Base-by-base conservation (phyloP, 1,140 invertebrate species). In the Leucophenga varia region DNA sequence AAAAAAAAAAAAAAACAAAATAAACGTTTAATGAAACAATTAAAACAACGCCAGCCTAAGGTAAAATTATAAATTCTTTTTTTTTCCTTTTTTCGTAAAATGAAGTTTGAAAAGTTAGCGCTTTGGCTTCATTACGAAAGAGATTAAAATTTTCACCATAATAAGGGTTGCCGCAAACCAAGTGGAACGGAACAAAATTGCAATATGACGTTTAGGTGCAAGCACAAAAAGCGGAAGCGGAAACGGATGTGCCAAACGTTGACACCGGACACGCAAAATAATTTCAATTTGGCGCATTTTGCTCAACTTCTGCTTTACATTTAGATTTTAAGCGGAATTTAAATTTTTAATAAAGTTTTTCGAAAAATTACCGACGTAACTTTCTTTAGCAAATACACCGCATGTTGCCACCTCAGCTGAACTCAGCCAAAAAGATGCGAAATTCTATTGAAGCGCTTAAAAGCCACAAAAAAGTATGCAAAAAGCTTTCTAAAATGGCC, bases 251-350 rank as follows among this genome's bases (percentile, higher is more conserved):
- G 44, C 43, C 36, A 57, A 65, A 67, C 52, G 63, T 55, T 59
- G 63, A 67, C 63, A 65, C 63, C 63, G 63, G 63, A 67, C 63
- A 57, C 48, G 38, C n/a, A n/a, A 67, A 67, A 67, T 67, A 67
- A 67, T 63, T 67, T 67, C 56, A 67, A 67, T 67, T 67, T 64
- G 67, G 52, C 60, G 59, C 59, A 63, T 65, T 65, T 65, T 55
- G 59, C 49, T 42, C 43, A 31, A 47, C 35, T 25, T 25, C n/a
- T n/a, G n/a, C n/a, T 25, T 25, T 25, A 41, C 54, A 59, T 54
- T 14, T 41, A 49, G 45, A 59, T 52, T 48, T 55, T 53, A 61
- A 58, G 59, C 53, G 56, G 63, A 67, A 67, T 67, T 67, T 65
- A 67, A 67, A 67, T 59, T 36, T 64, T 67, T 61, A 67, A 65